These are phyloP conservation scores for Rhabdomys dilectus DNA, from an alignment of 2,113 vertebrate species.

Conservation along the genomic window DNA sequence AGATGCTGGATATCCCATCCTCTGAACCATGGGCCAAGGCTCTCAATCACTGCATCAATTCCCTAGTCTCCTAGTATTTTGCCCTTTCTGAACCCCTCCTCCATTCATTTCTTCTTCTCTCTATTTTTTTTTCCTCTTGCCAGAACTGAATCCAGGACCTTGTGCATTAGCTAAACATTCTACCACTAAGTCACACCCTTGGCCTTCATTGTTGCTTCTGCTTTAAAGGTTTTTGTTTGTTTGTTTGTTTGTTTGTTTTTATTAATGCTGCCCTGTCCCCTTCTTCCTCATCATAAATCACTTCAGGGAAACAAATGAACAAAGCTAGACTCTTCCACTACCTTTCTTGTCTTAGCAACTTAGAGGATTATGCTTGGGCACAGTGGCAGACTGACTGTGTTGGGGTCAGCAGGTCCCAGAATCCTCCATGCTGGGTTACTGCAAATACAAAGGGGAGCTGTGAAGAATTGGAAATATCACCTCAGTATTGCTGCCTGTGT, in stretches of 20 bases:
- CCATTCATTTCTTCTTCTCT: not conserved
- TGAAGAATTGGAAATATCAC: no score
- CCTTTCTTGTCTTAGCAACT: accelerated
- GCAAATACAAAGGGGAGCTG: not conserved
- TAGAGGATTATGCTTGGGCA: not conserved
- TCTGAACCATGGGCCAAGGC: not conserved
- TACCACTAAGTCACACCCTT: not conserved
- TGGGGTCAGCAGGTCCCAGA: not conserved
- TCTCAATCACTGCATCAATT: not conserved
- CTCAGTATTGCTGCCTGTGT: accelerated
- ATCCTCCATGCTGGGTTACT: not conserved
- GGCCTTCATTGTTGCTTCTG: not conserved
- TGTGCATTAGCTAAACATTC: no score
- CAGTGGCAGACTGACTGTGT: not conserved
- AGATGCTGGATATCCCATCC: not conserved
- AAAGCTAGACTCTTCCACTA: not conserved
- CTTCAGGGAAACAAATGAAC: not conserved
- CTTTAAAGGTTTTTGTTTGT: not conserved
- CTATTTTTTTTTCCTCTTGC: not conserved
- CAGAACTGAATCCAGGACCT: not conserved
- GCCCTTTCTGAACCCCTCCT: no score
- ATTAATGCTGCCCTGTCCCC: not conserved
- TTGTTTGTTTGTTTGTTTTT: not conserved
- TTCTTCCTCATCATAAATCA: not conserved
- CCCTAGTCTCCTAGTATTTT: no score